Percentiles rank a stretch among this genome's conserved stretches.
phyloP scores from a whole-genome alignment of 1,140 invertebrate genomes.

The Drosophila eugracilis region DNA sequence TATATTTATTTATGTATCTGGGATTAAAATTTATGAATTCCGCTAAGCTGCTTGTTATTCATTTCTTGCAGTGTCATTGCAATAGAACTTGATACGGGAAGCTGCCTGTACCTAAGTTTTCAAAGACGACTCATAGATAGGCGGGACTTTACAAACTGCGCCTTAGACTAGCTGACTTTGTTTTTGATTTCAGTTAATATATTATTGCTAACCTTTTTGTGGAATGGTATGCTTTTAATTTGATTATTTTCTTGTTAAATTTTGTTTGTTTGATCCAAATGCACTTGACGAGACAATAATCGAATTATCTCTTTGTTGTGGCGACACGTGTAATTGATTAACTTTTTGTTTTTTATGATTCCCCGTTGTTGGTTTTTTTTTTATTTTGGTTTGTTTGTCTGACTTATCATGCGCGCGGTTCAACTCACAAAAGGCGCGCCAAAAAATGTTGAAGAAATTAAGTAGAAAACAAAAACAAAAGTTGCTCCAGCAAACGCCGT shows the following conservation, averaged over 20 bases:
- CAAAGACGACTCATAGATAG: neutral
- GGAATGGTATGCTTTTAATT: slow-evolving; percentile 24
- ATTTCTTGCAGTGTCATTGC: slow-evolving; percentile 54
- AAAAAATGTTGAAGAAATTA: slow-evolving; percentile 36
- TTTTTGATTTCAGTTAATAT: slow-evolving; percentile 40
- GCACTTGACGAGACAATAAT: slow-evolving; percentile 17
- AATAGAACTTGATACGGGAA: slow-evolving; percentile 22
- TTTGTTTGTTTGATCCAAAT: slow-evolving; percentile 7
- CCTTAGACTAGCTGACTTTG: slow-evolving; percentile 43
- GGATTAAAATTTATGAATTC: slow-evolving; percentile 28
- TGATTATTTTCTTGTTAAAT: slow-evolving; percentile 41
- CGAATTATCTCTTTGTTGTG: slow-evolving; percentile 28
- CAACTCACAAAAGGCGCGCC: slow-evolving; percentile 50
- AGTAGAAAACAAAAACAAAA: slow-evolving; percentile 36
- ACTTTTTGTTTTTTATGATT: slow-evolving; percentile 17
- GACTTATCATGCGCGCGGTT: slow-evolving; percentile 6
- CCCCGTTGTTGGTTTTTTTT: too few relatives aligned
- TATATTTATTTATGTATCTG: slow-evolving; percentile 37
- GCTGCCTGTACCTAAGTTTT: slow-evolving; percentile 20
- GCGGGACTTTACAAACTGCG: slow-evolving; percentile 53
- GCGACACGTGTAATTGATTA: slow-evolving; percentile 48
- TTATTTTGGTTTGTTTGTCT: slow-evolving; percentile 19
- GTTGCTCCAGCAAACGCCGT: slow-evolving; percentile 8
- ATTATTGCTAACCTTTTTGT: slow-evolving; percentile 61
- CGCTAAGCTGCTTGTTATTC: neutral